A percentile compares a stretch with the other conserved stretches of the same genome.
Evolutionary conservation across 2,797 vertebrate genomes (phyloP).

Genomic region (Rhyacichthys aspro): DNA sequence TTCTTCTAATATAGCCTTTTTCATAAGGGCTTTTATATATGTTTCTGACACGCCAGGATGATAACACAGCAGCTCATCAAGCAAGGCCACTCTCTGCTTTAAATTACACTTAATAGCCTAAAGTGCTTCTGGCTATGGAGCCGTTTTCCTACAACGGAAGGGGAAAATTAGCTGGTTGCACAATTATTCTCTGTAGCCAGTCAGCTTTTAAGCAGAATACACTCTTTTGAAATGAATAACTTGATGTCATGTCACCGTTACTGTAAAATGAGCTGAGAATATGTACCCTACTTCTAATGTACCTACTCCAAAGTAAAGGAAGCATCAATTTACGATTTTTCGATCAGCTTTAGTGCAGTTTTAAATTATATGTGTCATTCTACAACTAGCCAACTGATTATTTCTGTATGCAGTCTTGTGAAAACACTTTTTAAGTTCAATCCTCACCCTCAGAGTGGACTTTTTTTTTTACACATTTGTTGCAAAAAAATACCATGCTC

Average conservation of each 20-base stretch:
- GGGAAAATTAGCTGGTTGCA: constrained; percentile 35
- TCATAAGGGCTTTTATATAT: constrained; percentile 31
- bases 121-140: constrained; percentile 43
- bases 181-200: constrained; percentile 36
- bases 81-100: constrained; percentile 22
- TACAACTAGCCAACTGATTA: not conserved
- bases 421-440: not conserved
- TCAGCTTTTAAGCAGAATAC: constrained; percentile 21
- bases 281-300: not conserved
- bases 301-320: not conserved
- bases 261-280: not conserved
- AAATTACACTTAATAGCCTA: constrained; percentile 46
- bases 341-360: too few species aligned
- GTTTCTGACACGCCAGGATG: constrained; percentile 28
- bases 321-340: not conserved
- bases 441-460: constrained; percentile 7
- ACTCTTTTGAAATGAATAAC: not conserved
- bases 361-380: too few species aligned
- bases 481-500: too few species aligned
- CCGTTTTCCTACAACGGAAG: constrained; percentile 38
- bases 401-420: constrained; percentile 1
- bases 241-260: not conserved
- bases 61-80: constrained; percentile 42
- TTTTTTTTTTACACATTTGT: too few species aligned
- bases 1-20: constrained; percentile 14